phyloP scores from a whole-genome alignment of 30 jellyfish, hydroid and myxozoan species.

The Turritopsis rubra region DNA sequence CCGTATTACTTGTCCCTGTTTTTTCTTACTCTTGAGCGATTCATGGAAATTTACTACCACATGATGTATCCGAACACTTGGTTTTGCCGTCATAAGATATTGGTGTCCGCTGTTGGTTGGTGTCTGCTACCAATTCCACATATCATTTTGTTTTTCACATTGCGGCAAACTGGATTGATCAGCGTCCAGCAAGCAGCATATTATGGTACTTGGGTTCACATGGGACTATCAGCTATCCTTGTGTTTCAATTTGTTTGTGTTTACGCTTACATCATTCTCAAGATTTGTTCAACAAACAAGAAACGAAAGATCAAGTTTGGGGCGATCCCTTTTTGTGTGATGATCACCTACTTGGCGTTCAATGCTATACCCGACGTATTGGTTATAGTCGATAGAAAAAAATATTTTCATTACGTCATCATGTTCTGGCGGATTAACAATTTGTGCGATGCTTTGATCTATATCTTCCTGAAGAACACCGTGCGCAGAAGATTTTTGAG shows the following conservation, averaged over 20 bases:
- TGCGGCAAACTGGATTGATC: background rate
- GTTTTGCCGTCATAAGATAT: background rate
- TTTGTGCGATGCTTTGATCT: background rate
- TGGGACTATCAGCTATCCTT: background rate
- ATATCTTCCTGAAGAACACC: background rate
- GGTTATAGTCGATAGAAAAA: background rate
- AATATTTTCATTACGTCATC: background rate
- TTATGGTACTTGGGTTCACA: background rate
- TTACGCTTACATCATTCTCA: background rate
- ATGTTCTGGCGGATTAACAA: background rate
- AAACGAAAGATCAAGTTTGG: background rate
- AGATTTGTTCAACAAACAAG: background rate
- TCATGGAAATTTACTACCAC: background rate
- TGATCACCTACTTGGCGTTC: background rate
- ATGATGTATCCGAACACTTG: background rate
- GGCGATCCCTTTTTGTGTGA: background rate
- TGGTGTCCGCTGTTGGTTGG: background rate
- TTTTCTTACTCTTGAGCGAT: background rate
- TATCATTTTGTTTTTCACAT: background rate
- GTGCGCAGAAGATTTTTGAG: background rate
- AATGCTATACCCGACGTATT: background rate
- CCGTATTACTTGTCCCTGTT: background rate
- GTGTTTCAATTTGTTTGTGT: background rate
- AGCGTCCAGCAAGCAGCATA: background rate
- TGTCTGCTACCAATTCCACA: background rate